Evolutionary conservation across 2,797 vertebrate genomes (phyloP), one percentile per base, ranked within the genome.

Genomic region (Scolopax bukidnonensis): DNA sequence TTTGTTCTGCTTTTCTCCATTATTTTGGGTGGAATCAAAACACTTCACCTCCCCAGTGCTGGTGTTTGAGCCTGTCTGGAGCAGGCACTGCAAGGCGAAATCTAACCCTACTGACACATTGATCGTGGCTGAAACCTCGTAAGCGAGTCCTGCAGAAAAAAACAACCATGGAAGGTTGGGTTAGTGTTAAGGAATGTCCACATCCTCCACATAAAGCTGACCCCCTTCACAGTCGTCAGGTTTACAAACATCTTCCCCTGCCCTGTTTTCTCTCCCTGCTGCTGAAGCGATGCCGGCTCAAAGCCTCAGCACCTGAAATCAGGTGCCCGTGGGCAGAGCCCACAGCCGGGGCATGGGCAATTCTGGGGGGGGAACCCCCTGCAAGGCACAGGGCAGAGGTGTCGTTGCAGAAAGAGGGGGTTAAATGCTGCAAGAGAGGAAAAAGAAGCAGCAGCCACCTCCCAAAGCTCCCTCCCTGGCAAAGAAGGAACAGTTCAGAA

Each of bases 231-330:
- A 85, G 12, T 30, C 17, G 32, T 41, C 30, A 70, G 38, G 25
- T 25, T 70, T 45, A 50, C 6, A 73, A 84, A 11, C 54, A 38
- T 33, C 70, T 73, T 20, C 10, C 17, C n/a, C 28, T 59, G 54
- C n/a, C 32, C 33, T 15, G 40, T 77, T 63, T 82, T 77, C 40
- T 84, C 45, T 74, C 79, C 60, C 36, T 90, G 64, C 45, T 90
- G 64, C 79, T 65, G 43, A 74, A 74, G 25, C 1, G 1, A 41
- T 51, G 32, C 17, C 73, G 43, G 48, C 73, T 89, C n/a, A 47
- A 83, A 84, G 43, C 20, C 51, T 45, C 3, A 4, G 38, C 61
- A 5, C 48, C 60, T 50, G 27, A 51, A 61, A 27, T 7, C 16
- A 11, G 27, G 78, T 67, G 32, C 53, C 32, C 1, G 1, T 11